Base-by-base conservation (phyloP, 2,888 invertebrate species). In the Artemia sinica region DNA sequence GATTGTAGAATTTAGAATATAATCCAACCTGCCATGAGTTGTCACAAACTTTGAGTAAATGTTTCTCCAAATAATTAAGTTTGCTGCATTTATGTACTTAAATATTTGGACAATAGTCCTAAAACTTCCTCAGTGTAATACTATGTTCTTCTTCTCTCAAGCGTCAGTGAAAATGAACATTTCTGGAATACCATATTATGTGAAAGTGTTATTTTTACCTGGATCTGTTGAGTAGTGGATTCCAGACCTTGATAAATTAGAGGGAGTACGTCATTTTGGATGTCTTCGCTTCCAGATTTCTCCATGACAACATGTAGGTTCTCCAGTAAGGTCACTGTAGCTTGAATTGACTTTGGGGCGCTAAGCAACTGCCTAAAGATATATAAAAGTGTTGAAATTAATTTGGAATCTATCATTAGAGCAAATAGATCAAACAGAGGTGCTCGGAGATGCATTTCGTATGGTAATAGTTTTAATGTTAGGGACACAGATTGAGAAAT, bases 211-310 rank as follows among this genome's bases (percentile, higher is more conserved):
- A 41, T 41, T 41, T 76, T 75, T 78, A 93, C 93, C 87, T 93
- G 91, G 71, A 92, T 89, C 81, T 91, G 91, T 73, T 88, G 86
- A 70, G 88, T 89, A 70, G 87, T 86, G 75, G 88, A 90, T 75
- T 95, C 93, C 75, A 95, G 86, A 48, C 91, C 87, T 73, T 83
- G 85, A 79, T 88, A 92, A 68, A 95, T 80, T 80, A 93, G 84
- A 7, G 92, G 91, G 74, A 95, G 80, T 67, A 95, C 85, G 76
- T 93, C 91, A 3, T 83, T 82, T 73, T 87, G 84, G 58, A 89
- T 83, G 73, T 91, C 89, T 66, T 88, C 87, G 66, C 84, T 80
- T 13, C 87, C 85, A 71, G 91, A 89, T 80, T 94, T 95, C 76
- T 87, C 86, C 77, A 95, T 81, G 72, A 95, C 86, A 72, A 89